Evolutionary conservation across 1,140 invertebrate genomes (phyloP).

Genomic region (Periplaneta americana): DNA sequence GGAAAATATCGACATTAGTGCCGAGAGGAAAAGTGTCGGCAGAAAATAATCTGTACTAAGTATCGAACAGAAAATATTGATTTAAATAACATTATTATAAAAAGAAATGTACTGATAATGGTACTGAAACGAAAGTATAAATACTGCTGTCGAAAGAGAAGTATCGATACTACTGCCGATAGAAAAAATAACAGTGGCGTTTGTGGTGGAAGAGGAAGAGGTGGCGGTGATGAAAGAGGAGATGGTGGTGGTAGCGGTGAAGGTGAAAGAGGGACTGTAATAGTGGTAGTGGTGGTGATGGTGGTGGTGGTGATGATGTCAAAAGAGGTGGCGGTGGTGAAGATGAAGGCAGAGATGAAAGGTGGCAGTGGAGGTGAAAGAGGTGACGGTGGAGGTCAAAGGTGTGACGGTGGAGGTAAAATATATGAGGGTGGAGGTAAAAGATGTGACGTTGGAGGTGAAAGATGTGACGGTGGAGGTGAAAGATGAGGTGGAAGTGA

Average conservation of each 20-base stretch:
- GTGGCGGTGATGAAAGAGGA: not conserved
- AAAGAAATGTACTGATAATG: not conserved
- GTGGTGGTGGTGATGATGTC: not conserved
- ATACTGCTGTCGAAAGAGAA: not conserved
- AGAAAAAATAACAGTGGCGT: not conserved
- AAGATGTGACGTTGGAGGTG: not conserved
- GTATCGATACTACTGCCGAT: too few species aligned
- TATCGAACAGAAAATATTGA: too few species aligned
- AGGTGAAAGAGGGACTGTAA: not conserved
- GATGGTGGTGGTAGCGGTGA: not conserved
- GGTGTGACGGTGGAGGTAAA: not conserved
- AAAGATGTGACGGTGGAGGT: not conserved
- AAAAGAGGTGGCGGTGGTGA: not conserved
- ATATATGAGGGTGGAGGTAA: not conserved
- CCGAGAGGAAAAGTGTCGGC: too few species aligned
- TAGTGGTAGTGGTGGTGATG: not conserved
- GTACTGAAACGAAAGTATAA: not conserved
- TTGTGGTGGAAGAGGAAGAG: too few species aligned
- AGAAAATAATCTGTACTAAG: too few species aligned
- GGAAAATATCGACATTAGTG: too few species aligned
- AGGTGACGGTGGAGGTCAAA: not conserved
- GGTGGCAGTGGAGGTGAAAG: not conserved
- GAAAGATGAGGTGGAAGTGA: not conserved
- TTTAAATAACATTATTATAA: too few species aligned
- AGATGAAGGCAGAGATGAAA: not conserved